These are phyloP conservation scores for Conomelus anceps DNA, from an alignment of 2,888 invertebrate genomes.

Conservation along the genomic window DNA sequence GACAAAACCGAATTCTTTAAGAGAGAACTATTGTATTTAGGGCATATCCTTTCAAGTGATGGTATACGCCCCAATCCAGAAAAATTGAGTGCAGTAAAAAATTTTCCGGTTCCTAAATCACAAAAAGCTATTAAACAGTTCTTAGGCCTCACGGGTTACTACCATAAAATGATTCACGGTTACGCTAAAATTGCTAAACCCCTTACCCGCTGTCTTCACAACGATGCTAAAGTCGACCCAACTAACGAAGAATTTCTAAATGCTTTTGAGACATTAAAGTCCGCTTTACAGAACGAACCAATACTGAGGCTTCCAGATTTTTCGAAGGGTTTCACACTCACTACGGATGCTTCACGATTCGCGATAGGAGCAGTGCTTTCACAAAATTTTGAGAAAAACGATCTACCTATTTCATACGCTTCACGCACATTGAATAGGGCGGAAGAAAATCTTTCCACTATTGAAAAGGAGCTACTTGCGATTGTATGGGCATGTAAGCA, in stretches of 20 bases:
- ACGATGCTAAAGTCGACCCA: background rate
- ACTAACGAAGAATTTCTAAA: no score
- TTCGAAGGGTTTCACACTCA: background rate
- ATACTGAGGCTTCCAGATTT: background rate
- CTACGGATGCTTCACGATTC: background rate
- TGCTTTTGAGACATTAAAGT: no score
- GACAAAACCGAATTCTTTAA: slow-evolving; percentile 16
- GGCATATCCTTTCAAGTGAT: background rate
- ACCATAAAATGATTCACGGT: no score
- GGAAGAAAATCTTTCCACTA: background rate
- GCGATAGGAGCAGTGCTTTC: background rate
- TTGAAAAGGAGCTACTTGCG: background rate
- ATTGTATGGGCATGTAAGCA: background rate
- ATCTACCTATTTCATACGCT: background rate
- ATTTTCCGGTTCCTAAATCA: no score
- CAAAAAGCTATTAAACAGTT: slow-evolving; percentile 15
- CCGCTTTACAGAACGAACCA: no score
- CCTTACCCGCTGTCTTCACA: background rate
- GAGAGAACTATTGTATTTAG: no score
- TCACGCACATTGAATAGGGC: background rate
- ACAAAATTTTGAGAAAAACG: background rate
- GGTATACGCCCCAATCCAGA: background rate
- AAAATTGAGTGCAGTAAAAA: no score
- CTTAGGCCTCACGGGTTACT: no score
- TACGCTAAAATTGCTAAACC: slow-evolving; percentile 16